Evolutionary conservation across 2,888 invertebrate genomes (phyloP).

Genomic region (Tipula confusa): DNA sequence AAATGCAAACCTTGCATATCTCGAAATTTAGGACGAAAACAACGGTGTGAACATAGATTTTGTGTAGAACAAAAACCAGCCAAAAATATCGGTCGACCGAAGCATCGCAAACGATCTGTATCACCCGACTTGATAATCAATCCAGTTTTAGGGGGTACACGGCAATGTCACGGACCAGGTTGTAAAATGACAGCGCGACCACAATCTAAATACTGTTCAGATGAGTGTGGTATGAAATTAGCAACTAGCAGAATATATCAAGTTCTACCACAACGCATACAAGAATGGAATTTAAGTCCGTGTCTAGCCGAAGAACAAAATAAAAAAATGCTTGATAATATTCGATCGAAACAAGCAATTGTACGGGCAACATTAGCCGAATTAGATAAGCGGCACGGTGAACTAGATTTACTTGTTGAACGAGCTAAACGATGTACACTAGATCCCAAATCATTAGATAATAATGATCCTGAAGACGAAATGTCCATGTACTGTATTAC

Average conservation of each 20-base stretch:
- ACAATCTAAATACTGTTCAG: constrained; percentile 89
- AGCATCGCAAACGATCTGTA: constrained; percentile 42
- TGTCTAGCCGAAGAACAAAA: constrained; percentile 84
- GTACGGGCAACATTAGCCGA: constrained; percentile 76
- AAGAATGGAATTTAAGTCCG: constrained; percentile 86
- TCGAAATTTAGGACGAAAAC: constrained; percentile 47
- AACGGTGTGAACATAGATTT: constrained; percentile 53
- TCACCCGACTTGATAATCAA: constrained; percentile 47
- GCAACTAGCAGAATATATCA: constrained; percentile 82
- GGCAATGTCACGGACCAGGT: constrained; percentile 89
- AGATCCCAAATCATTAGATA: constrained; percentile 58
- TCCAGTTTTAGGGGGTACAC: constrained; percentile 57
- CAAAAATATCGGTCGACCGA: constrained; percentile 39
- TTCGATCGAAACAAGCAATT: constrained; percentile 73
- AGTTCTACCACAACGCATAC: constrained; percentile 83
- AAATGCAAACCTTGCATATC: constrained; percentile 46
- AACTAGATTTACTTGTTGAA: constrained; percentile 76
- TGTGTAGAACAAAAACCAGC: constrained; percentile 46
- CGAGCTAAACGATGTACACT: constrained; percentile 68
- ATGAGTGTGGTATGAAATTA: constrained; percentile 83
- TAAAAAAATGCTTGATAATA: constrained; percentile 62
- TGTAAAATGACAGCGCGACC: constrained; percentile 73
- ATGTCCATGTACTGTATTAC: constrained; percentile 90
- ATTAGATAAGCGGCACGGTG: constrained; percentile 69
- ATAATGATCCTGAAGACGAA: constrained; percentile 61